Evolutionary conservation across 2,888 invertebrate species (phyloP).

Genomic region (Octodonta nipae): DNA sequence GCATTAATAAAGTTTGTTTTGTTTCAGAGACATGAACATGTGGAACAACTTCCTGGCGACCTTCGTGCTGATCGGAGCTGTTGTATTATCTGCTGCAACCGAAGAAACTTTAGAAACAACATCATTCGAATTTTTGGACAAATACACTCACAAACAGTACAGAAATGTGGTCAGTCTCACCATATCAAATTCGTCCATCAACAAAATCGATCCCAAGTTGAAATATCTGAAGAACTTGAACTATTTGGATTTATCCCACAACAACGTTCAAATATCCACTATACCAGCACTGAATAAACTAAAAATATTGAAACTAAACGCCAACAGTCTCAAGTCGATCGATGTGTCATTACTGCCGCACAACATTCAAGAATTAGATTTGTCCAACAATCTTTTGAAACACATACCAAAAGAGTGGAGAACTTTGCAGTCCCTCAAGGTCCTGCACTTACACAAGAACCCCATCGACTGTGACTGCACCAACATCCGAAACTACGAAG

Average conservation of each 20-base stretch:
- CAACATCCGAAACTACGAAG: conserved; percentile 50
- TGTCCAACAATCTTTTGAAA: conserved; percentile 49
- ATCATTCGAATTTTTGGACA: conserved; percentile 66
- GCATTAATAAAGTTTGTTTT: no score
- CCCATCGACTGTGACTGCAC: conserved; percentile 58
- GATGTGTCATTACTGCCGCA: conserved; percentile 25
- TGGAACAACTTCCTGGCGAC: conserved; percentile 15
- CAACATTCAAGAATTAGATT: conserved; percentile 37
- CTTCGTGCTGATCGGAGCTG: conserved; percentile 12
- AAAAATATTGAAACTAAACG: conserved; percentile 24
- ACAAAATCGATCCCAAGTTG: conserved; percentile 26
- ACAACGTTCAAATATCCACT: conserved; percentile 19
- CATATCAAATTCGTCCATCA: conserved; percentile 22
- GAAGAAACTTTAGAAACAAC: conserved; percentile 54
- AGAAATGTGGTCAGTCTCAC: conserved; percentile 23
- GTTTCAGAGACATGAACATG: conserved; percentile 20
- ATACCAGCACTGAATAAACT: conserved; percentile 25
- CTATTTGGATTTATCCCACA: conserved; percentile 26
- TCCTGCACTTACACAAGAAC: conserved; percentile 54
- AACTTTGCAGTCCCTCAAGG: conserved; percentile 43
- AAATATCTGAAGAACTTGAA: conserved; percentile 27
- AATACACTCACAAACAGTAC: conserved; percentile 28
- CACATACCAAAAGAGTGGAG: conserved; percentile 43
- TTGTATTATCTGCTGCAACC: conserved; percentile 30
- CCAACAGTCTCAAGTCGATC: conserved; percentile 26